phyloP scores from a whole-genome alignment of 1,140 invertebrate species.

The silkworm (Bombyx mori) region DNA sequence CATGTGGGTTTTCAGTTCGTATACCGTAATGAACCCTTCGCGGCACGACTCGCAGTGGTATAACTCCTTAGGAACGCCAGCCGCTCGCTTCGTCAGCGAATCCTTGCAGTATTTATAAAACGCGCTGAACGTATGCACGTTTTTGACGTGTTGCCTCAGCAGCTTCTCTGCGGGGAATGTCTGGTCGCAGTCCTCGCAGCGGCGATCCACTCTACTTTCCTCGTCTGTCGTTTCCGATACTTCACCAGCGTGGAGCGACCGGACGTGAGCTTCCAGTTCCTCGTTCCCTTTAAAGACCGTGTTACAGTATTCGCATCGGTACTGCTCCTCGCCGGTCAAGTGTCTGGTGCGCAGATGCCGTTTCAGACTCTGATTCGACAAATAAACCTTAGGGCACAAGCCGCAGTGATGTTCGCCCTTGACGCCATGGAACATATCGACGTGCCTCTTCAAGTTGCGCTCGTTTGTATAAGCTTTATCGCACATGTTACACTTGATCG shows the following conservation, averaged over 20 bases:
- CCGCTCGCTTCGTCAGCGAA: slow-evolving; percentile 22
- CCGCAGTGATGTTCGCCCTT: slow-evolving; percentile 34
- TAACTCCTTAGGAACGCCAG: slow-evolving; percentile 4
- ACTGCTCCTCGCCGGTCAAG: slow-evolving; percentile 13
- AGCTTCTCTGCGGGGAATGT: slow-evolving; percentile 24
- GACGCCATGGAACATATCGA: slow-evolving; percentile 38
- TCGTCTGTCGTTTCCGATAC: slow-evolving; percentile 5
- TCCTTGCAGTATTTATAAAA: slow-evolving; percentile 51
- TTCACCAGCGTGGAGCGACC: slow-evolving; percentile 16
- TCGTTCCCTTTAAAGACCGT: slow-evolving; percentile 24
- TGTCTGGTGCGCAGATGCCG: slow-evolving; percentile 30
- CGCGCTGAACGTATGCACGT: slow-evolving; percentile 35
- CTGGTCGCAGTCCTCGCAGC: slow-evolving; percentile 30
- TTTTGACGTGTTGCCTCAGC: slow-evolving; percentile 42
- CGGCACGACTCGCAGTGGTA: slow-evolving; percentile 40
- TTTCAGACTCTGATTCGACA: slow-evolving; percentile 43
- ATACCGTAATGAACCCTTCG: slow-evolving; percentile 22
- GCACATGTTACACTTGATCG: slow-evolving; percentile 35
- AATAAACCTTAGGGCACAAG: slow-evolving; percentile 45
- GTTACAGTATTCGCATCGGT: slow-evolving; percentile 22
- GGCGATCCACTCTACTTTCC: slow-evolving; percentile 4
- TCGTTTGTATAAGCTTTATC: slow-evolving; percentile 38
- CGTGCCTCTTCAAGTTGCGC: slow-evolving; percentile 36
- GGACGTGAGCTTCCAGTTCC: slow-evolving; percentile 23
- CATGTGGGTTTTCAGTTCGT: slow-evolving; percentile 45